phyloP scores from a whole-genome alignment of 2,797 vertebrate species.

The Diplodus sargus region DNA sequence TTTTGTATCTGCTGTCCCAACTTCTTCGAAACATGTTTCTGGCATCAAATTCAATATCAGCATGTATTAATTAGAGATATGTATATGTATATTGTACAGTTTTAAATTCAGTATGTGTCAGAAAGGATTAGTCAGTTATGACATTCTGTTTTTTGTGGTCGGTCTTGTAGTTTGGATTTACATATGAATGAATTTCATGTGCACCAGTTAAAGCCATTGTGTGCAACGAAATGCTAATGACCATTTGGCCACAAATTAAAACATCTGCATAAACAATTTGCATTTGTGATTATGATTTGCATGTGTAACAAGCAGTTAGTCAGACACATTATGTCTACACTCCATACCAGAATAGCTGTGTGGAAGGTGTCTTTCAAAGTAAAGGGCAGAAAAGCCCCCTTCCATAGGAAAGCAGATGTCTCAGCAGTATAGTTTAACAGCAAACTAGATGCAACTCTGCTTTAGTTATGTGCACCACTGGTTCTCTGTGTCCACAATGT shows the following conservation, averaged over 20 bases:
- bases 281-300: slow-evolving; percentile 31
- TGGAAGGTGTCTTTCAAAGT: background rate
- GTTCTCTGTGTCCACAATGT: background rate
- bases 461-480: background rate
- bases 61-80: too few relatives aligned
- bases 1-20: too few relatives aligned
- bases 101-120: too few relatives aligned
- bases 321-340: background rate
- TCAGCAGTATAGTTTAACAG: background rate
- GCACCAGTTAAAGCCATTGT: background rate
- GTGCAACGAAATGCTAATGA: slow-evolving; percentile 10
- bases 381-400: background rate
- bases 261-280: slow-evolving; percentile 17
- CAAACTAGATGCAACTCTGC: background rate
- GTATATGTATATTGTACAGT: too few relatives aligned
- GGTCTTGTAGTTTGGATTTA: background rate
- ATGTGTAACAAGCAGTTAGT: background rate
- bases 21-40: too few relatives aligned
- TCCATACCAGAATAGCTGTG: background rate
- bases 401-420: background rate
- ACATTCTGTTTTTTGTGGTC: too few relatives aligned
- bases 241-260: slow-evolving; percentile 5
- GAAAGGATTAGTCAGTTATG: too few relatives aligned
- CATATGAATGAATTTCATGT: background rate
- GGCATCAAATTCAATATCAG: too few relatives aligned